Evolutionary conservation across 2,797 vertebrate species (phyloP).

Genomic region (Neosilurus hyrtlii): DNA sequence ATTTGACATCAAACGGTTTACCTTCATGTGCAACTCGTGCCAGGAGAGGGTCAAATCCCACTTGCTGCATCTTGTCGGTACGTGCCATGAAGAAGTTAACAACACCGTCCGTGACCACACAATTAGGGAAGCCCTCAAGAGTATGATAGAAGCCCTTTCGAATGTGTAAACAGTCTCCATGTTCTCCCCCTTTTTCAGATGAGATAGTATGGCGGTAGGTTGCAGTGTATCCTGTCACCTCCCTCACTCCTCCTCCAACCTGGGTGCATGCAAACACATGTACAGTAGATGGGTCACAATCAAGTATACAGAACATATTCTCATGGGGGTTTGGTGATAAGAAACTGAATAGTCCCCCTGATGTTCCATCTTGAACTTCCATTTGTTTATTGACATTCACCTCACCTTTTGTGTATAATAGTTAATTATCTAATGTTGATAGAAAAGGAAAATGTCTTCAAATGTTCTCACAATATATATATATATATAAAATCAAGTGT

Average conservation of each 20-base stretch:
- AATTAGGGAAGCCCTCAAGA: conserved; percentile 80
- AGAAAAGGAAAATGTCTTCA: no score
- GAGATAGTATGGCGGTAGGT: conserved; percentile 83
- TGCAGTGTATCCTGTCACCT: conserved; percentile 81
- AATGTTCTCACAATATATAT: no score
- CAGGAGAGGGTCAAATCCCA: conserved; percentile 85
- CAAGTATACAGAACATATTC: neutral
- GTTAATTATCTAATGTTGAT: no score
- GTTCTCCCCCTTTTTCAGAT: conserved; percentile 76
- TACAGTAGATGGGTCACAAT: neutral
- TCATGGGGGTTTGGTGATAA: neutral
- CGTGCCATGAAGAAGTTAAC: conserved; percentile 90
- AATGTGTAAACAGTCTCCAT: conserved; percentile 83
- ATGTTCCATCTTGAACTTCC: no score
- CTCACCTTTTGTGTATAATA: no score
- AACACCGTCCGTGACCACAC: conserved; percentile 85
- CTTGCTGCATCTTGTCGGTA: conserved; percentile 80
- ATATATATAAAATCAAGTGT: no score
- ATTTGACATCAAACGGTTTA: conserved; percentile 61
- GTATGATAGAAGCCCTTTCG: conserved; percentile 78
- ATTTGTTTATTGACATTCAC: no score
- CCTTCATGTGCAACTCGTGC: conserved; percentile 79
- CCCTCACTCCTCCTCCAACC: conserved; percentile 91
- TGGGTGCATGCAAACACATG: conserved; percentile 47
- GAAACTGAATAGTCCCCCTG: no score